Evolutionary conservation across 2,113 vertebrate genomes (phyloP), one percentile per base, ranked within the genome.

Genomic region (Microcebus lehilahytsara): DNA sequence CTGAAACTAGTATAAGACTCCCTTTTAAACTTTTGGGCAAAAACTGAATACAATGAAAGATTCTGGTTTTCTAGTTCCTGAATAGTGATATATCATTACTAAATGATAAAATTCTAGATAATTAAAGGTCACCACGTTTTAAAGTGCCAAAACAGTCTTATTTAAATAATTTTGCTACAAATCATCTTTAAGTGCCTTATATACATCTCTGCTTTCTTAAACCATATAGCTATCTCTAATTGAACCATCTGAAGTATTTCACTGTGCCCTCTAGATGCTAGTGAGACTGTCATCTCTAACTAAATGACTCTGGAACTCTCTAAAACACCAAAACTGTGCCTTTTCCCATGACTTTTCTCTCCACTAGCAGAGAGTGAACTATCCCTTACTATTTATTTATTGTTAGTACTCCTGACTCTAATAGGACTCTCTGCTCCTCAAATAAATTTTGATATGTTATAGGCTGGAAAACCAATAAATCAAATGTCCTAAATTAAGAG

Each of bases 21-120:
- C 40, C 85, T 92, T 84, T 83, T 74, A 95, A 96, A 92, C 58
- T 74, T 95, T 32, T 91, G 62, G 60, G 19, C n/a, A 96, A 92
- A 92, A 90, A 51, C 1, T 23, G 49, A 93, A 93, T n/a, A 60
- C 46, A 89, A 74, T 42, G 11, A 71, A 91, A 97, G 42, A 78
- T 46, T 91, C 32, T 80, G 49, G 49, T 81, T 93, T 96, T 93
- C 51, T 67, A 81, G 67, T 58, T 94, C 78, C 30, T 94, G 30
- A 92, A 85, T 23, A 86, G 58, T 58, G 86, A 92, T 22, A 49
- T 14, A 74, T 86, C 40, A 93, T 81, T 46, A 79, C 2, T 78
- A 22, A 85, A 51, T 53, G 25, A 87, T 67, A 83, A 91, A 79
- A 92, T 80, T 80, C 69, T 64, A 97, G 62, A 75, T 69, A 60